These are phyloP conservation scores for Poeciliopsis infans DNA, from an alignment of 2,797 vertebrate species.

Conservation along the genomic window DNA sequence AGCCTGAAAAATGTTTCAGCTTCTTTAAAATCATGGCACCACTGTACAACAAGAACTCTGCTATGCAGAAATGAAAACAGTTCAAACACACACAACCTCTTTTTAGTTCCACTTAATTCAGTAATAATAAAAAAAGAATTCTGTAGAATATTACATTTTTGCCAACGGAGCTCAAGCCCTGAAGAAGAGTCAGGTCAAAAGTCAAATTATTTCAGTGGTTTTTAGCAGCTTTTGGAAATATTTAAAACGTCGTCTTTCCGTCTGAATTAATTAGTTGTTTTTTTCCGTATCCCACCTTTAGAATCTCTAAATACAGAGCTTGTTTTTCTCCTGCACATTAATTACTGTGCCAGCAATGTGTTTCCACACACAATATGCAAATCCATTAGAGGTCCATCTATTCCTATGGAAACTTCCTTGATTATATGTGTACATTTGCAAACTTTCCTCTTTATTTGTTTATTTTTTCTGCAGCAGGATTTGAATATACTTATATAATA, in stretches of 20 bases:
- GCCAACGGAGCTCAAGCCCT: neutral
- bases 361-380: constrained; percentile 9
- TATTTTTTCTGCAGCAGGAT: constrained; percentile 37
- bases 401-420: constrained; percentile 1
- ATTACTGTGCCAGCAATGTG: neutral
- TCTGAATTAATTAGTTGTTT: neutral
- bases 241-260: neutral
- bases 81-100: neutral
- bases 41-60: neutral
- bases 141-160: neutral
- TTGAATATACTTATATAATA: constrained; percentile 24
- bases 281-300: neutral
- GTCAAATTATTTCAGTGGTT: neutral
- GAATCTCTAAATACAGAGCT: neutral
- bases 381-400: neutral
- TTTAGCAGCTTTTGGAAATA: neutral
- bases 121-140: neutral
- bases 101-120: neutral
- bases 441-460: constrained; percentile 2
- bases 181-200: neutral
- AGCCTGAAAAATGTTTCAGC: neutral
- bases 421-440: neutral
- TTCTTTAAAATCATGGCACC: neutral
- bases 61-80: neutral
- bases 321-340: neutral